Evolutionary conservation across 2,888 invertebrate genomes (phyloP).

Genomic region (Tiliacea citrago): DNA sequence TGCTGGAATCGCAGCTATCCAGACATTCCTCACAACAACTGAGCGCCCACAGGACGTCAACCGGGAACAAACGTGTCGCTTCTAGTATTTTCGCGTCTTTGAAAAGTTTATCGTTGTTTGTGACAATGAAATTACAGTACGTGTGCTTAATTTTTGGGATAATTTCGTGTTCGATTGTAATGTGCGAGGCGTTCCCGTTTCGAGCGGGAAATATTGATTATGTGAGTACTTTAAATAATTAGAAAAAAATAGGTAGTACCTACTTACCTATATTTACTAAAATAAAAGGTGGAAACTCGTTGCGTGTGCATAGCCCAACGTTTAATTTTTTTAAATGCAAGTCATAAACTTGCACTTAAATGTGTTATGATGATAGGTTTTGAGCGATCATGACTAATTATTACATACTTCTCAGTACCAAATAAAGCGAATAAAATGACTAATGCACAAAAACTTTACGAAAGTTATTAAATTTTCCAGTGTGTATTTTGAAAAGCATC

Average conservation of each 20-base stretch:
- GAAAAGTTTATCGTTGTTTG: constrained; percentile 27
- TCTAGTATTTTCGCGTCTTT: neutral
- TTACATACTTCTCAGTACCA: neutral
- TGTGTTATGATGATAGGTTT: neutral
- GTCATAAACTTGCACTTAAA: neutral
- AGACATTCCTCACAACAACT: constrained; percentile 74
- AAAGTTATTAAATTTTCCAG: neutral
- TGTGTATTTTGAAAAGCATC: neutral
- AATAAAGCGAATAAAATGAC: neutral
- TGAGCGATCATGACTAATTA: neutral
- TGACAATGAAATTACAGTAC: constrained; percentile 76
- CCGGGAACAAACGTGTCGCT: constrained; percentile 3
- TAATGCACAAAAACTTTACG: neutral
- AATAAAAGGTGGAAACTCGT: neutral
- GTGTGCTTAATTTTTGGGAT: constrained; percentile 75
- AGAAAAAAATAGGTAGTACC: neutral
- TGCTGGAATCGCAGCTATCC: constrained; percentile 73
- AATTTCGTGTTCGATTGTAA: constrained; percentile 72
- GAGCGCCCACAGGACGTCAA: constrained; percentile 71
- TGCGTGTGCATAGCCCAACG: neutral
- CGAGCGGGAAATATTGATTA: constrained; percentile 82
- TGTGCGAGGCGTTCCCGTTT: constrained; percentile 77
- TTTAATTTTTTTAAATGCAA: neutral
- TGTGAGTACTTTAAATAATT: constrained; percentile 75
- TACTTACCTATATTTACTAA: neutral